Evolutionary conservation across 2,797 vertebrate genomes (phyloP).

Genomic region (Oceanodroma leucorhoa): DNA sequence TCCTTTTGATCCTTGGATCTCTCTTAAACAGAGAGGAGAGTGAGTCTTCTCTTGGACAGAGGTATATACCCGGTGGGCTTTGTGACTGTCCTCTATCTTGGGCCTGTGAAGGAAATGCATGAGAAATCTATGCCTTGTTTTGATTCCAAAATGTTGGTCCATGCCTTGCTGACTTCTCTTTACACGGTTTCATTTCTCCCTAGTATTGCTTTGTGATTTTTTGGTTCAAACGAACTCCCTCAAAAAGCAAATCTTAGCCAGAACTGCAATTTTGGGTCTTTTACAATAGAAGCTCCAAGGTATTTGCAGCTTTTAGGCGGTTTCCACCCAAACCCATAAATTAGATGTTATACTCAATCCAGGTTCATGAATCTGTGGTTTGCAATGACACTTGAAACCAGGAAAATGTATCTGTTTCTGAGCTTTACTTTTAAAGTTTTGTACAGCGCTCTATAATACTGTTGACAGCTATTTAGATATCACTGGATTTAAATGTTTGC

Average conservation of each 20-base stretch:
- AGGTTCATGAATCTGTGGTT: conserved; percentile 45
- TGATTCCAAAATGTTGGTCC: background rate
- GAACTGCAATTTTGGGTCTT: background rate
- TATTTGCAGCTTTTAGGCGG: conserved; percentile 24
- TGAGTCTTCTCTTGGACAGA: background rate
- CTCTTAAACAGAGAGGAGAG: background rate
- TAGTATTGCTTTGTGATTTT: background rate
- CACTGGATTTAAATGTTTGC: conserved; percentile 56
- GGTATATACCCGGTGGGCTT: rapidly evolving
- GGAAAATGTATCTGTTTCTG: conserved; percentile 49
- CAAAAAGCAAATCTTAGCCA: background rate
- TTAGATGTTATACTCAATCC: conserved; percentile 30
- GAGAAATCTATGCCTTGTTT: background rate
- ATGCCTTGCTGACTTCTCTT: background rate
- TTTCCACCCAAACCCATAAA: conserved; percentile 49
- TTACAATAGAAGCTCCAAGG: conserved; percentile 21
- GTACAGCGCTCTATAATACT: conserved; percentile 1
- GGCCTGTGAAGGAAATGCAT: background rate
- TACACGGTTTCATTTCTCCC: background rate
- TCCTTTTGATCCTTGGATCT: background rate
- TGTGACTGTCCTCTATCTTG: background rate
- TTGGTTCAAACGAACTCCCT: background rate
- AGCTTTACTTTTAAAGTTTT: conserved; percentile 40
- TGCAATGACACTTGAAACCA: conserved; percentile 45
- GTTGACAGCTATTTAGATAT: conserved; percentile 47